Evolutionary conservation across 1,140 invertebrate species (phyloP), one percentile per base, ranked within the genome.

Genomic region (Elysia chlorotica): DNA sequence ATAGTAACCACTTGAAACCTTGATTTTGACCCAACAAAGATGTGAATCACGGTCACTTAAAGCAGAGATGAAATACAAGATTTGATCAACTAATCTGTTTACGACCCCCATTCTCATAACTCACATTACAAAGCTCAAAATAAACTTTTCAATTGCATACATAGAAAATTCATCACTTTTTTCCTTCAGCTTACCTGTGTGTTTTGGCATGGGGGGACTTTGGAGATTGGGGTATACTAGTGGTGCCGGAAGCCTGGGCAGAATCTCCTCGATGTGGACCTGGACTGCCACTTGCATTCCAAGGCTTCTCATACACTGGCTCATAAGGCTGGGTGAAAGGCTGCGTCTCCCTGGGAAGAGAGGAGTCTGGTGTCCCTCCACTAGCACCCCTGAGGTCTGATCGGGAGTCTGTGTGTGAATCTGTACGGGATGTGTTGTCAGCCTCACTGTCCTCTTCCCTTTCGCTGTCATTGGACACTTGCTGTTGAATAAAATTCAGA

Each of bases 381-480:
- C 71, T 57, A 48, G 56, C 65, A 28, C 53, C 31, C 36, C 77
- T 73, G 5, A 83, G 63, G 63, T 83, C 83, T 53, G 79, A 77
- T n/a, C 76, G 74, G 14, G 83, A 84, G 48, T 81, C 79, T 61
- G 78, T 81, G 4, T 74, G 75, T 0, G 83, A 85, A 54, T 83
- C 80, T 28, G 79, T 80, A 23, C 78, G 70, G 19, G 82, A 83
- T 21, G 76, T 71, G 6, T 78, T 82, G 78, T 85, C 82, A 38
- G 69, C 69, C 53, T 85, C 83, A 76, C 82, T 84, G 35, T 82
- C 79, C 31, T 84, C 83, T 61, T 83, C 83, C 33, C 74, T 62
- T 53, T 81, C 72, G 72, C 83, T 85, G 65, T 83, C 83, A 75
- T 79, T 82, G 48, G 78, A 78, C 21, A 81, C 78, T 79, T 84